phyloP scores from a whole-genome alignment of 2,797 vertebrate species.

The Parotocinclus haroldoi region DNA sequence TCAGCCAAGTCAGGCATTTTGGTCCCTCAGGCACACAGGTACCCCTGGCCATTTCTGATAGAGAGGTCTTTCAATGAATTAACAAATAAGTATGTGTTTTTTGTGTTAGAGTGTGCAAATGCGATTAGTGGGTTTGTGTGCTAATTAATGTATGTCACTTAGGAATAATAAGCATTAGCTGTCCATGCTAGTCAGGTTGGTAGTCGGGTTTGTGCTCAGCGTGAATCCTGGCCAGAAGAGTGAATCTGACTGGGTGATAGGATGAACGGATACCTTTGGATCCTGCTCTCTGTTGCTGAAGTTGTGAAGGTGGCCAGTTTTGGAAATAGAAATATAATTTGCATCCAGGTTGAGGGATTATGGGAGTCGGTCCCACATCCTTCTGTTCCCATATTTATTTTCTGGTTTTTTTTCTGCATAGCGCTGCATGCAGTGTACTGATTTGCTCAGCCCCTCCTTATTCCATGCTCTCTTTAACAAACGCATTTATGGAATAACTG shows the following conservation, averaged over 20 bases:
- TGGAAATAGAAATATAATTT: slow-evolving; percentile 45
- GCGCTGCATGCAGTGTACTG: too few species aligned
- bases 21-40: too few species aligned
- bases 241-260: slow-evolving; percentile 28
- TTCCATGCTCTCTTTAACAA: too few species aligned
- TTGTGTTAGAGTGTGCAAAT: neutral
- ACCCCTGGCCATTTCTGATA: too few species aligned
- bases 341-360: slow-evolving; percentile 57
- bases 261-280: slow-evolving; percentile 26
- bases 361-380: slow-evolving; percentile 8
- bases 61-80: too few species aligned
- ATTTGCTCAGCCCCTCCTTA: too few species aligned
- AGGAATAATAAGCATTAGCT: too few species aligned
- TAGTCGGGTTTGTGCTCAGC: slow-evolving; percentile 47
- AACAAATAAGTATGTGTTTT: neutral
- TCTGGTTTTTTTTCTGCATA: too few species aligned
- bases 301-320: slow-evolving; percentile 31
- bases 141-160: too few species aligned
- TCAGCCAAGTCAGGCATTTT: too few species aligned
- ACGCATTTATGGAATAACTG: too few species aligned
- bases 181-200: neutral
- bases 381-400: neutral
- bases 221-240: slow-evolving; percentile 33
- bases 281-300: slow-evolving; percentile 16
- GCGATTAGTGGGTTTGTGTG: too few species aligned